Base-by-base conservation (phyloP, 2,888 invertebrate genomes). In the Tetragnatha montana region DNA sequence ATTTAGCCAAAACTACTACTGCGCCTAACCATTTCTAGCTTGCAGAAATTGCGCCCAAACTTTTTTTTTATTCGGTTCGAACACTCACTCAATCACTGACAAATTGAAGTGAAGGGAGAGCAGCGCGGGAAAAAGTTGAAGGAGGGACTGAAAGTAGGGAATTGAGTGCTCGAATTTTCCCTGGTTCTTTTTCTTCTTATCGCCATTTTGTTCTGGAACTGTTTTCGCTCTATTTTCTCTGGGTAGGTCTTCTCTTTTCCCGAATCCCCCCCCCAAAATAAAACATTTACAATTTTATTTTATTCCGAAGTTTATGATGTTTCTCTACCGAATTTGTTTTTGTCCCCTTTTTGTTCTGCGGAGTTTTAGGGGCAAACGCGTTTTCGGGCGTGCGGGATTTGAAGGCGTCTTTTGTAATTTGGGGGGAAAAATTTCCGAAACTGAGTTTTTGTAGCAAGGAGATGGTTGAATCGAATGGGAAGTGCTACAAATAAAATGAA, bases 271-370 rank as follows among this genome's bases (percentile, higher is more conserved):
- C 47, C 70, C 50, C 51, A 70, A 85, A 85, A 79, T 78, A 79
- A 85, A 85, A 85, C 85, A 78, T 71, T 85, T 85, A 51, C 85
- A 51, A 71, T 85, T 85, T 85, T 85, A 79, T 84, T 76, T 84
- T 85, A 83, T 83, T 83, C 83, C 19, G 49, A 84, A 85, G 78
- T 85, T 85, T 85, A 75, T 75, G 17, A n/a, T 83, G 35, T 75
- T 83, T 75, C 47, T 82, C 49, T 68, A 35, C 6, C 60, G 17
- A 17, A 60, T 60, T 21, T 80, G 12, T 80, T 69, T 69, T 12
- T 68, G n/a, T 68, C 49, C 49, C 47, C 22, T 81, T 12, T 73
- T 47, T 8, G 10, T 22, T 7, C 47, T 73, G 19, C 0, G 19
- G n/a, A 73, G 17, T 21, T 47, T 60, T 17, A 47, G 49, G 75